Evolutionary conservation across 2,113 vertebrate genomes (phyloP), one percentile per base, ranked within the genome.

Genomic region (Pavo muticus): DNA sequence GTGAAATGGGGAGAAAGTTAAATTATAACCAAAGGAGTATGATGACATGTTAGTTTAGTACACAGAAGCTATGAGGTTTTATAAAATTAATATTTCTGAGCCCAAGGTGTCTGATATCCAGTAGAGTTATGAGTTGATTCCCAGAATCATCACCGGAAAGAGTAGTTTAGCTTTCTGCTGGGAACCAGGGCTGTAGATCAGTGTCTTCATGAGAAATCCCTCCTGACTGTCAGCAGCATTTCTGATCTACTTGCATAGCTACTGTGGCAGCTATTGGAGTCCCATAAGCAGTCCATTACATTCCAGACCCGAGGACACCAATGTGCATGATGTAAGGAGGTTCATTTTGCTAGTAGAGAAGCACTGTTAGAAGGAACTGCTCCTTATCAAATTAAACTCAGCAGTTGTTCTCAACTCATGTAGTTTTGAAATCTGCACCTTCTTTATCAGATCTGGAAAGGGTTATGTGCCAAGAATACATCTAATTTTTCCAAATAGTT

Each of bases 271-370:
- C 24, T 9, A 54, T 76, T 45, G 48, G 21, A 83, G 42, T 73
- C 32, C 45, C 42, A 82, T 57, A 29, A 48, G 18, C 50, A 48
- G 15, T 21, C 42, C 61, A 74, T 48, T 56, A 71, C 39, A 5
- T 10, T 65, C 40, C 40, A 73, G 54, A 70, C 54, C 15, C 0
- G 8, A 65, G 45, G 50, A 52, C 9, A 20, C 40, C 12, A 17
- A 11, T 6, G 1, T 0, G 0, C 40, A 42, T 45, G 13, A 64
- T 59, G 4, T 35, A 37, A 16, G 37, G 9, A 24, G 77, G n/a
- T 42, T 86, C 11, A 12, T 24, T 32, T 40, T 27, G 16, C 3
- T 74, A 32, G 42, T 29, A 76, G 56, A 12, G 54, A 44, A 69
- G 3, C 1, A 5, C 6, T 24, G 21, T 77, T 16, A 29, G 5